These are phyloP conservation scores for Pampusana beccarii DNA, from an alignment of 2,113 vertebrate genomes.

Conservation along the genomic window DNA sequence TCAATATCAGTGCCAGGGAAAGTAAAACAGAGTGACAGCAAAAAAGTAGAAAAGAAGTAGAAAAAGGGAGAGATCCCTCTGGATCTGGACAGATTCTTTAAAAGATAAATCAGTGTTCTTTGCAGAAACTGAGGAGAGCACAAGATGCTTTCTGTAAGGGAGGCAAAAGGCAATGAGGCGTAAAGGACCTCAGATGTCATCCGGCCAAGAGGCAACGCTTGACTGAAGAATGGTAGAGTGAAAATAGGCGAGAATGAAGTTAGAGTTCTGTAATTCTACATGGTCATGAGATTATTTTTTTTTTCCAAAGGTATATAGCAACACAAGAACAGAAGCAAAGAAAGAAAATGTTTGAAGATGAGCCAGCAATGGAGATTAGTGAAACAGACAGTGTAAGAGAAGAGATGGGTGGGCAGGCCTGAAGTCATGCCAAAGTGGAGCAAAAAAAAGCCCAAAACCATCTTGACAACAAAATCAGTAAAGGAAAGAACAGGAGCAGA, in stretches of 20 bases:
- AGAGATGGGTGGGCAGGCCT: not conserved
- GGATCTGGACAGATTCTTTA: not conserved
- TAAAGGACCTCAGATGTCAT: not conserved
- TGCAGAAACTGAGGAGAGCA: not conserved
- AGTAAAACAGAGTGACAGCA: not conserved
- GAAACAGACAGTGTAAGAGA: constrained; percentile 10
- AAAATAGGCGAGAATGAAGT: not conserved
- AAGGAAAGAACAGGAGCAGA: constrained; percentile 8
- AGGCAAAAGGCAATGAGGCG: not conserved
- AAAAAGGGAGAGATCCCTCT: not conserved
- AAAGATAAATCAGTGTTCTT: not conserved
- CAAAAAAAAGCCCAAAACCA: not conserved
- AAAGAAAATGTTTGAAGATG: constrained; percentile 1
- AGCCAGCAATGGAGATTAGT: constrained; percentile 12
- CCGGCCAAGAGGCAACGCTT: not conserved
- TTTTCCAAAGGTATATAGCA: not conserved
- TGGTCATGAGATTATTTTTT: not conserved
- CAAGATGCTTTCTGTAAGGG: not conserved
- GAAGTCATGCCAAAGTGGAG: not conserved
- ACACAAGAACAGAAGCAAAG: not conserved
- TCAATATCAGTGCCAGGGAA: not conserved
- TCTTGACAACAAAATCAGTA: not conserved
- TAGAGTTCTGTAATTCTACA: not conserved
- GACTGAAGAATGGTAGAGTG: not conserved
- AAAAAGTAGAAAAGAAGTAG: not conserved